Evolutionary conservation across 2,113 vertebrate genomes (phyloP).

Genomic region (Aegithalos caudatus): DNA sequence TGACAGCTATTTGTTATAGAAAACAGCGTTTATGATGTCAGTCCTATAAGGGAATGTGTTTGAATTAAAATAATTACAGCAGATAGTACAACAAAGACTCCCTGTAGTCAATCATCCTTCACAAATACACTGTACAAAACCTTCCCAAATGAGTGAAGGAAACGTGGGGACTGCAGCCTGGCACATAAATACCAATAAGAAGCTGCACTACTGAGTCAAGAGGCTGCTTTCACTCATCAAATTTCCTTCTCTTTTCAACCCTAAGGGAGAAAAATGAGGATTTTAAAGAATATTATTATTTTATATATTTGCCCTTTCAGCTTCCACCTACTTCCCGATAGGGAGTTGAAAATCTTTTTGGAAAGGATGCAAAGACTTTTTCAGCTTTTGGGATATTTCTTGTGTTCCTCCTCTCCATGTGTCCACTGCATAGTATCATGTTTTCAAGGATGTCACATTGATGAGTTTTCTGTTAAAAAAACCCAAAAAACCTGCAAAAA

Average conservation of each 20-base stretch:
- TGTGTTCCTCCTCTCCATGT: fast-evolving
- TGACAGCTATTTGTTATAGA: conserved; percentile 76
- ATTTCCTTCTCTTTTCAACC: not conserved
- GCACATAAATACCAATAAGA: not conserved
- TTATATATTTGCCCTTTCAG: not conserved
- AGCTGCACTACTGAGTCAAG: not conserved
- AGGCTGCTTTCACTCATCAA: not conserved
- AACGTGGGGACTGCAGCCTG: not conserved
- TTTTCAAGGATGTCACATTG: not conserved
- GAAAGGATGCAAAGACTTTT: not conserved
- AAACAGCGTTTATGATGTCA: conserved; percentile 76
- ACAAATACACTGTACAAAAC: conserved; percentile 24
- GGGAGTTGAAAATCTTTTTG: not conserved
- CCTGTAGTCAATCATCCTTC: conserved; percentile 68
- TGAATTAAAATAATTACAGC: conserved; percentile 76
- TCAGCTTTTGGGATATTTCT: not conserved
- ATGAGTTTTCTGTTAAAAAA: not conserved
- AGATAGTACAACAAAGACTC: conserved; percentile 73
- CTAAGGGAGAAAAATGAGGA: not conserved
- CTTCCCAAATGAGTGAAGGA: conserved; percentile 28
- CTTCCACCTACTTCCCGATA: not conserved
- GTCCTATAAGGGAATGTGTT: conserved; percentile 68
- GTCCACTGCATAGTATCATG: not conserved
- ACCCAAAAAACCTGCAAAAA: too few relatives aligned
- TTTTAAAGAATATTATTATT: not conserved